These are phyloP conservation scores for Morphnarchus princeps DNA, from an alignment of 2,113 vertebrate species.

Conservation along the genomic window DNA sequence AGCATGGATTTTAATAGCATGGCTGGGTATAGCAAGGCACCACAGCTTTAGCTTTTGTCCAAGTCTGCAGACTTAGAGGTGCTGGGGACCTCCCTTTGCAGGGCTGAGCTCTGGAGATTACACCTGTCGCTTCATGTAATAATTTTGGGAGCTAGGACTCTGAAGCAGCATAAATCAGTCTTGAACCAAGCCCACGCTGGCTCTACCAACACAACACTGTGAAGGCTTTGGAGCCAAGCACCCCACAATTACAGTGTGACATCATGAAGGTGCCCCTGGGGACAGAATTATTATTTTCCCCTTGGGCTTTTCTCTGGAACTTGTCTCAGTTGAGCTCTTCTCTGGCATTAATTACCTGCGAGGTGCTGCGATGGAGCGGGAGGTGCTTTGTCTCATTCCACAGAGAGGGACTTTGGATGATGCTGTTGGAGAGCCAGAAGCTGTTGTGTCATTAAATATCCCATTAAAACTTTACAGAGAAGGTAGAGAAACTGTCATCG, in stretches of 20 bases:
- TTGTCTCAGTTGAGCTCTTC: not conserved
- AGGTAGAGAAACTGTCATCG: not conserved
- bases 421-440: not conserved
- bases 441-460: no score
- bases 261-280: not conserved
- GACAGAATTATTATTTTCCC: not conserved
- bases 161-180: not conserved
- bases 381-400: not conserved
- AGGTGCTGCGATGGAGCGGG: fast-evolving
- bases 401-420: not conserved
- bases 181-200: not conserved
- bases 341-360: not conserved
- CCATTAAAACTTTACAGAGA: not conserved
- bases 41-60: not conserved
- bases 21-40: not conserved
- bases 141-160: not conserved
- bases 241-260: not conserved
- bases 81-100: not conserved
- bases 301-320: not conserved
- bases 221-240: not conserved
- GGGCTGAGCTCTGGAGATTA: not conserved
- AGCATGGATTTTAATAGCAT: not conserved
- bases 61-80: not conserved
- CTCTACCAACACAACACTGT: no score
- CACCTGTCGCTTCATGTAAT: fast-evolving